These are phyloP conservation scores for Gymnocheta viridis DNA, from an alignment of 2,888 invertebrate genomes.

Conservation along the genomic window DNA sequence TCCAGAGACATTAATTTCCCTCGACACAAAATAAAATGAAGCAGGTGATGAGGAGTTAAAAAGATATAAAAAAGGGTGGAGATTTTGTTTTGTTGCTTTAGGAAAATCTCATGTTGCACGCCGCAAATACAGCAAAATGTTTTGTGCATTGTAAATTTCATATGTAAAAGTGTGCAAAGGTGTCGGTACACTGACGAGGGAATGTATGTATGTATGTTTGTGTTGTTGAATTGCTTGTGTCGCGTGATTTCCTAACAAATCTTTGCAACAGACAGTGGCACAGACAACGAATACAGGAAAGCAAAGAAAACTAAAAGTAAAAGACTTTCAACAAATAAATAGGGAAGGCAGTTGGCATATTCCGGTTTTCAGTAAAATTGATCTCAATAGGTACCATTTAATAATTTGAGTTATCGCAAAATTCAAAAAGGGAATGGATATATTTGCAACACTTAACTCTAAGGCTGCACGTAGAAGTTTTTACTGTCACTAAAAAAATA, in stretches of 20 bases:
- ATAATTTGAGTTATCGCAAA: too few species aligned
- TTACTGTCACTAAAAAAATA: too few species aligned
- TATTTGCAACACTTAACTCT: too few species aligned
- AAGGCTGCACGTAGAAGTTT: too few species aligned
- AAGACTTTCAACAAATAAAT: background rate
- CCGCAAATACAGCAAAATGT: conserved; percentile 36
- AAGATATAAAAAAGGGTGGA: conserved; percentile 40
- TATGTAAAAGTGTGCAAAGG: conserved; percentile 43
- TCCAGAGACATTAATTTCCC: conserved; percentile 67
- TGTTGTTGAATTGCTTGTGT: conserved; percentile 38
- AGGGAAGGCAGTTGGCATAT: background rate
- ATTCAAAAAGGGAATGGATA: too few species aligned
- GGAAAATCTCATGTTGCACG: conserved; percentile 59
- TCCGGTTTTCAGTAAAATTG: background rate
- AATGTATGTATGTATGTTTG: background rate
- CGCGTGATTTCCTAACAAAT: conserved; percentile 63
- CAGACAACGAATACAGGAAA: conserved; percentile 39
- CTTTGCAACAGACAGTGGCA: conserved; percentile 5
- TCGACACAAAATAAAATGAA: conserved; percentile 23
- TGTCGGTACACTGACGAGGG: background rate
- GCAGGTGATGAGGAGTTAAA: conserved; percentile 11
- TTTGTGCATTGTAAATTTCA: conserved; percentile 37
- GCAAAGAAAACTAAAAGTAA: conserved; percentile 52
- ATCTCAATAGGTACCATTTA: too few species aligned
- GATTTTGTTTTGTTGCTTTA: conserved; percentile 26